Conservation (phyloP, 2,888 invertebrate genomes). For the Prenolepis imparis region DNA sequence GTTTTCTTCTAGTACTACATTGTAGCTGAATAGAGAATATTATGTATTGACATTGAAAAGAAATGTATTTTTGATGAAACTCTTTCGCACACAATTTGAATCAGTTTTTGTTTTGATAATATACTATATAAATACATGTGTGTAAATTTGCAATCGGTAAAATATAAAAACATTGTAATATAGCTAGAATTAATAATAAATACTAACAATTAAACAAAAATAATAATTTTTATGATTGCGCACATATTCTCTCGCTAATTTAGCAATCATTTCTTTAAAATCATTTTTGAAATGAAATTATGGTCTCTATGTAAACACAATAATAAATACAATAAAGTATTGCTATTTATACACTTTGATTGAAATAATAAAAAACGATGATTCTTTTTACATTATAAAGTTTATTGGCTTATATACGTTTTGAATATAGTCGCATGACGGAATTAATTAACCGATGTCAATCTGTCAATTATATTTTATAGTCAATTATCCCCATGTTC, state of each 20-base stretch:
- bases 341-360: neutral
- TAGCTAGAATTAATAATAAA: slow-evolving; percentile 30
- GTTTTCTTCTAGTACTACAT: slow-evolving; percentile 26
- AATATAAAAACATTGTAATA: neutral
- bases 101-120: slow-evolving; percentile 18
- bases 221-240: slow-evolving; percentile 34
- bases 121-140: neutral
- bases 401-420: neutral
- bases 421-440: neutral
- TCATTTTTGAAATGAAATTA: neutral
- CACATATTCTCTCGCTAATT: neutral
- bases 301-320: too few species aligned
- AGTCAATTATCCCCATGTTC: too few species aligned
- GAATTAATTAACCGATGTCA: neutral
- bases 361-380: neutral
- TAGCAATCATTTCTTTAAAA: neutral
- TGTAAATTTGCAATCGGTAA: neutral
- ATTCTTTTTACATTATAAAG: too few species aligned
- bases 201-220: neutral
- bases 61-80: neutral
- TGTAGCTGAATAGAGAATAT: neutral
- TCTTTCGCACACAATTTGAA: neutral
- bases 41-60: slow-evolving; percentile 5
- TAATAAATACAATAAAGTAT: neutral
- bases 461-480: too few species aligned